A percentile compares a stretch with the other conserved stretches of the same genome.
Evolutionary conservation across 2,113 vertebrate genomes (phyloP).

Genomic region (Neopipo cinnamomea): DNA sequence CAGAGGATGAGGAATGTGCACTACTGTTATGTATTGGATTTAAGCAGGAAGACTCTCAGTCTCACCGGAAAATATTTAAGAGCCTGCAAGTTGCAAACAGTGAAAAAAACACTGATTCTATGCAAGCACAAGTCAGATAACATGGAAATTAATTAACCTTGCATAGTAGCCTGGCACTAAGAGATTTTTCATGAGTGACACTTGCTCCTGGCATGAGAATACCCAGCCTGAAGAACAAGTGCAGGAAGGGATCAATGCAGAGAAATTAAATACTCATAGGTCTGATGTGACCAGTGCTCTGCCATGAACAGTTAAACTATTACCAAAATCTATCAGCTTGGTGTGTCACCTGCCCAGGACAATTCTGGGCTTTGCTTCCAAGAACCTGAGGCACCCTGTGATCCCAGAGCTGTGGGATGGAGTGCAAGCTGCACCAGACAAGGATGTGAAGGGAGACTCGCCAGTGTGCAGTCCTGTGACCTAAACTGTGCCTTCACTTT

Average conservation of each 20-base stretch:
- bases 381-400: not conserved
- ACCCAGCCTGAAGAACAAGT: accelerated
- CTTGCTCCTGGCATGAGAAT: not conserved
- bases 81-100: not conserved
- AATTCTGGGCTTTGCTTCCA: not conserved
- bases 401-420: not conserved
- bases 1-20: not conserved
- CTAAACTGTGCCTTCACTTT: not conserved
- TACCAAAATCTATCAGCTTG: not conserved
- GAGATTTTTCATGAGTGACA: too few relatives aligned
- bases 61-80: not conserved
- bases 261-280: accelerated
- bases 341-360: accelerated
- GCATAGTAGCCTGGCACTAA: accelerated
- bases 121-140: not conserved
- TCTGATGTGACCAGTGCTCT: not conserved
- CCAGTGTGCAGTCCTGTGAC: not conserved
- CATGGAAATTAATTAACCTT: not conserved
- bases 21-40: not conserved
- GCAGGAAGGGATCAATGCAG: too few relatives aligned
- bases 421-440: accelerated
- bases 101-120: not conserved
- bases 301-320: not conserved
- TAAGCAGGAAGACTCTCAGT: not conserved
- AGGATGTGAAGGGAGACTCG: accelerated